Evolutionary conservation across 53 echinoderm and acorn worm genomes (phyloP).

Genomic region (Luidia sarsii): DNA sequence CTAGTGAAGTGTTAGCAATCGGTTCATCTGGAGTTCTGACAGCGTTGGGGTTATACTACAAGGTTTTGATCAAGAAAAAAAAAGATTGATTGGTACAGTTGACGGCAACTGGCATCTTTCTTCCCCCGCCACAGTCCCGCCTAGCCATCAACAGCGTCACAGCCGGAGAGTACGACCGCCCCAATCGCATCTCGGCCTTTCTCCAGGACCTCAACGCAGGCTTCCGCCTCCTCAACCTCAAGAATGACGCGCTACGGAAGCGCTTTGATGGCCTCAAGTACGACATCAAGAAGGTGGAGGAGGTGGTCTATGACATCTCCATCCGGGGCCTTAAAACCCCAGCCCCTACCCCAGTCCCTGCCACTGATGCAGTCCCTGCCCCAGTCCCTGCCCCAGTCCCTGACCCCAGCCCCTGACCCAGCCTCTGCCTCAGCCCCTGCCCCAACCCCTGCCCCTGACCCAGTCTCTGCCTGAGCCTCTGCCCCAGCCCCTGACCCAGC

Average conservation of each 20-base stretch:
- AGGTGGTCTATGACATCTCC: conserved; percentile 97
- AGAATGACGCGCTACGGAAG: conserved; percentile 96
- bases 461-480: too few species aligned
- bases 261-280: conserved; percentile 97
- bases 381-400: conserved; percentile 38
- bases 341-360: conserved; percentile 37
- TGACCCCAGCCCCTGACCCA: too few species aligned
- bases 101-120: too few species aligned
- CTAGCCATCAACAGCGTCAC: conserved; percentile 99
- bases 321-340: conserved; percentile 78
- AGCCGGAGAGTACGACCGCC: conserved; percentile 88
- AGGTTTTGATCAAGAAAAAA: too few species aligned
- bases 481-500: too few species aligned
- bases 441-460: too few species aligned
- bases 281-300: conserved; percentile 99
- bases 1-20: too few species aligned
- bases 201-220: conserved; percentile 89
- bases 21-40: too few species aligned
- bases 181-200: conserved; percentile 82
- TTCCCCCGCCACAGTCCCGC: conserved; percentile 62
- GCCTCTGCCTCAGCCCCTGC: too few species aligned
- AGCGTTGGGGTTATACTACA: too few species aligned
- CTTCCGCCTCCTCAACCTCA: conserved; percentile 95
- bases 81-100: too few species aligned
- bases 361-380: too few species aligned